These are phyloP conservation scores for Campylomormyrus numenius DNA, from an alignment of 2,113 vertebrate genomes.

Conservation along the genomic window DNA sequence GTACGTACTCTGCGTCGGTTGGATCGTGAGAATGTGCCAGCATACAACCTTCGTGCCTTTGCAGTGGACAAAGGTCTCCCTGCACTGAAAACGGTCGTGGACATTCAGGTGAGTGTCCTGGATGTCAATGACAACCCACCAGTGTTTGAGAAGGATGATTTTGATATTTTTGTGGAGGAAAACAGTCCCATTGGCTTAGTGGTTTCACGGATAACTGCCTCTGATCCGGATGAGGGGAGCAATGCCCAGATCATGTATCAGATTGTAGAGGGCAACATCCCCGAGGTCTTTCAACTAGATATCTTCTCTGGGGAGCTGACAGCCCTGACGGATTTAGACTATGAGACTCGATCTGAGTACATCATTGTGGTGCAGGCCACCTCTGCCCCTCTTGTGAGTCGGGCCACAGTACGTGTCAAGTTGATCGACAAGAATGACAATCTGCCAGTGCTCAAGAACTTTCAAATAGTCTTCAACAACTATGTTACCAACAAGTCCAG, in stretches of 20 bases:
- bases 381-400: slow-evolving; percentile 86
- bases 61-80: slow-evolving; percentile 87
- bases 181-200: slow-evolving; percentile 90
- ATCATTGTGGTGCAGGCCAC: slow-evolving; percentile 92
- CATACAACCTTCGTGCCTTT: slow-evolving; percentile 73
- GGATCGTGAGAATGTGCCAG: slow-evolving; percentile 81
- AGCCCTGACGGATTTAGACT: slow-evolving; percentile 82
- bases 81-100: slow-evolving; percentile 68
- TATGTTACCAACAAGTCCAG: slow-evolving; percentile 85
- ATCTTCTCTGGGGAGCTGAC: slow-evolving; percentile 94
- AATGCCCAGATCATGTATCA: slow-evolving; percentile 98
- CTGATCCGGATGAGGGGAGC: slow-evolving; percentile 88
- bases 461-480: slow-evolving; percentile 96
- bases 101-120: slow-evolving; percentile 76
- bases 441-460: slow-evolving; percentile 80
- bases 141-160: slow-evolving; percentile 84
- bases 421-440: slow-evolving; percentile 89
- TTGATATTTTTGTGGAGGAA: slow-evolving; percentile 89
- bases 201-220: slow-evolving; percentile 80
- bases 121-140: slow-evolving; percentile 95
- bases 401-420: slow-evolving; percentile 82
- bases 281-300: slow-evolving; percentile 89
- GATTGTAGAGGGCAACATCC: slow-evolving; percentile 94
- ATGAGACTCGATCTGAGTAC: slow-evolving; percentile 78
- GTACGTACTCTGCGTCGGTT: slow-evolving; percentile 79